Conservation (phyloP, 1,140 invertebrate species). For the Carposina sasakii region DNA sequence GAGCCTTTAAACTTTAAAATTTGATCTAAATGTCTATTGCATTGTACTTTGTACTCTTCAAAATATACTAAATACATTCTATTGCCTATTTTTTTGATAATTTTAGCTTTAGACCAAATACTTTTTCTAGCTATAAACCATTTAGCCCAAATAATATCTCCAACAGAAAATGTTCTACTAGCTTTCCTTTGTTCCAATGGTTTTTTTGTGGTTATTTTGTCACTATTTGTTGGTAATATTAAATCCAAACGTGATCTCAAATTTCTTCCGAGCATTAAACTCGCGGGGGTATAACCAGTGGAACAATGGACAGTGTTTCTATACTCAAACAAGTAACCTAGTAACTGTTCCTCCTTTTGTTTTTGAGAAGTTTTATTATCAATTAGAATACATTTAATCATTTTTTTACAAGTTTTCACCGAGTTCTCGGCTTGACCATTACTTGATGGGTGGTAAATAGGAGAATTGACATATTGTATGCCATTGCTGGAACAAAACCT, state of each 20-base stretch:
- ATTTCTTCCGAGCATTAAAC: slow-evolving; percentile 2
- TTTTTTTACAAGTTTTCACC: slow-evolving; percentile 4
- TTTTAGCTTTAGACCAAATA: neutral
- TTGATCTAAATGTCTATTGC: slow-evolving; percentile 1
- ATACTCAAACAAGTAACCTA: neutral
- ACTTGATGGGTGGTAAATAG: neutral
- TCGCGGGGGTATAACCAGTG: neutral
- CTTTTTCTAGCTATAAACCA: neutral
- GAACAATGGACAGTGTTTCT: neutral
- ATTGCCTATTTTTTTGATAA: neutral
- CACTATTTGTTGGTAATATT: neutral
- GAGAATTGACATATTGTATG: slow-evolving; percentile 1
- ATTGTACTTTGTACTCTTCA: neutral
- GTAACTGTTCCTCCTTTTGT: neutral
- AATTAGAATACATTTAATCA: neutral
- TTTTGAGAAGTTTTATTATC: neutral
- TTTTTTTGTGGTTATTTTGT: neutral
- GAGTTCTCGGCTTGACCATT: slow-evolving; percentile 5
- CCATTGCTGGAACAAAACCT: neutral
- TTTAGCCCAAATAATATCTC: neutral
- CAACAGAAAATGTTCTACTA: neutral
- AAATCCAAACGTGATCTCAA: neutral
- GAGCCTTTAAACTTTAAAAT: neutral
- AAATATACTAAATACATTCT: neutral
- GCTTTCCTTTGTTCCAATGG: neutral